These are phyloP conservation scores for Cydia splendana DNA, from an alignment of 1,140 invertebrate species.

Conservation along the genomic window DNA sequence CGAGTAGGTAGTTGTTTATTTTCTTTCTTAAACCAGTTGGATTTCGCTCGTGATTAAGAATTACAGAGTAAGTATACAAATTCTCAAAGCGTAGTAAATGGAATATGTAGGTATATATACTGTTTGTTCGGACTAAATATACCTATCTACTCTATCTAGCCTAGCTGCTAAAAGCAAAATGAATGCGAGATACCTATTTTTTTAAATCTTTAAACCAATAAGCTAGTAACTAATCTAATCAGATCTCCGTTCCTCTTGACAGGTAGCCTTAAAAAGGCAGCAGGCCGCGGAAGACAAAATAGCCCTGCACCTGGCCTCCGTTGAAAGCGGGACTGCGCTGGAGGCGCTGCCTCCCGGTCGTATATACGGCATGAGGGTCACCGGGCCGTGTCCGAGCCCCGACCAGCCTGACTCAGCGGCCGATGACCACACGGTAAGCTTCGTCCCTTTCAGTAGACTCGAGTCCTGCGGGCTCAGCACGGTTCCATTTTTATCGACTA, in stretches of 20 bases:
- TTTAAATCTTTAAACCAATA: too few species aligned
- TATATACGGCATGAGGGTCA: conserved; percentile 92
- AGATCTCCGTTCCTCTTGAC: conserved; percentile 28
- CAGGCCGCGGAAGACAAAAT: conserved; percentile 99
- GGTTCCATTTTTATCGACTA: too few species aligned
- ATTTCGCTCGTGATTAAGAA: too few species aligned
- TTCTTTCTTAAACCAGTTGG: neutral
- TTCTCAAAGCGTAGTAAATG: too few species aligned
- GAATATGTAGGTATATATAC: too few species aligned
- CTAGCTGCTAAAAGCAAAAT: too few species aligned
- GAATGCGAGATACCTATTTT: too few species aligned
- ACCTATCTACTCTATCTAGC: too few species aligned
- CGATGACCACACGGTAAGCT: conserved; percentile 66
- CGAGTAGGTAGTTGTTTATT: neutral
- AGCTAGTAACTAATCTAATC: neutral
- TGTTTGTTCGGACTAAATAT: too few species aligned
- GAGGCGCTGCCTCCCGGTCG: conserved; percentile 93
- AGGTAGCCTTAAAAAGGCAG: conserved; percentile 98
- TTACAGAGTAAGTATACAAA: too few species aligned
- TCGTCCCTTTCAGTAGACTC: neutral
- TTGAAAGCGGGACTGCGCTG: conserved; percentile 89
- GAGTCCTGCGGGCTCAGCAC: too few species aligned
- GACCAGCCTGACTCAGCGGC: conserved; percentile 64
- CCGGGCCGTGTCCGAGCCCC: conserved; percentile 80
- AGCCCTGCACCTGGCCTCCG: conserved; percentile 94